A percentile compares a stretch with the other conserved stretches of the same genome.
phyloP scores from a whole-genome alignment of 2,797 vertebrate species.

The Acanthurus leucopareius region DNA sequence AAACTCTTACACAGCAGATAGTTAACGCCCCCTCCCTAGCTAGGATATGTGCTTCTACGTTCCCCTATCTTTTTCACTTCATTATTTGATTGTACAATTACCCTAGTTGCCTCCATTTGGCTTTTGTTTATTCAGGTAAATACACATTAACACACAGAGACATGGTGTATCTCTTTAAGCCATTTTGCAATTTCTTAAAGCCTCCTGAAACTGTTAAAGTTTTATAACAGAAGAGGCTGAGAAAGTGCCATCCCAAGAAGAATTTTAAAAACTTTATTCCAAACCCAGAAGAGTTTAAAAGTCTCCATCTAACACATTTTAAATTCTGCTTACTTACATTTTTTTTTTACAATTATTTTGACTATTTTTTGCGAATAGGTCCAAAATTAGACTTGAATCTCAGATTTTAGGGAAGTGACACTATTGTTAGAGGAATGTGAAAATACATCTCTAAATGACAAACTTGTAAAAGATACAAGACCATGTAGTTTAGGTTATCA shows the following conservation, averaged over 20 bases:
- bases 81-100: constrained; percentile 45
- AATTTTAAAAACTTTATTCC: constrained; percentile 4
- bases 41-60: neutral
- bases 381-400: too few species aligned
- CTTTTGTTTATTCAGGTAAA: constrained; percentile 39
- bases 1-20: constrained; percentile 11
- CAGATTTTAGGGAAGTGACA: too few species aligned
- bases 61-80: constrained; percentile 24
- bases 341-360: too few species aligned
- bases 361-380: too few species aligned
- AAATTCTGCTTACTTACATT: too few species aligned
- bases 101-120: constrained; percentile 19
- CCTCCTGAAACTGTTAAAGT: neutral
- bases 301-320: too few species aligned
- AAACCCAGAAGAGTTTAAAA: neutral
- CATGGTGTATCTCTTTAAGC: constrained; percentile 12
- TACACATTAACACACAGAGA: constrained; percentile 9
- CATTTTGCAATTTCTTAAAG: neutral
- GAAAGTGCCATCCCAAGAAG: neutral
- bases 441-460: too few species aligned
- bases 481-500: too few species aligned
- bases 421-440: too few species aligned
- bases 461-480: too few species aligned
- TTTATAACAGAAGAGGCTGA: neutral
- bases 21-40: neutral